phyloP scores from a whole-genome alignment of 2,888 invertebrate genomes.

The Mimumesa dahlbomi region DNA sequence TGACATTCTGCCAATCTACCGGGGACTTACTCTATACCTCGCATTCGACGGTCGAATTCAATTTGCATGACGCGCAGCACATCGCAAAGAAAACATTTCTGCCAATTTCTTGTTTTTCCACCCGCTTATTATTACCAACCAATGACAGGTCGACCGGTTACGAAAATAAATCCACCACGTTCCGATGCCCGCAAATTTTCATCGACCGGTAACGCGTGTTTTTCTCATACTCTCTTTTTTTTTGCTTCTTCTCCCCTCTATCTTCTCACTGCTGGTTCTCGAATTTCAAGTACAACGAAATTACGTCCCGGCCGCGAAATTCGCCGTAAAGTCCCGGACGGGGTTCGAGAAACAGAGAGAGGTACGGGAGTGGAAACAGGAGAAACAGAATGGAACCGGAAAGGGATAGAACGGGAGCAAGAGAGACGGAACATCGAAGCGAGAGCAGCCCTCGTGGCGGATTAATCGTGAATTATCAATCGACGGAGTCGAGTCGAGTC shows the following conservation, averaged over 20 bases:
- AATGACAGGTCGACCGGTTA: slow-evolving; percentile 14
- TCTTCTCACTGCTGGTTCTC: not conserved
- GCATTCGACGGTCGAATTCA: slow-evolving; percentile 19
- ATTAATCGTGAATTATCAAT: slow-evolving; percentile 69
- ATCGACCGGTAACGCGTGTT: slow-evolving; percentile 17
- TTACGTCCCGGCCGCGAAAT: slow-evolving; percentile 47
- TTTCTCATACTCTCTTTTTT: slow-evolving; percentile 3
- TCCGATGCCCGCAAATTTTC: not conserved
- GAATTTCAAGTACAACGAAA: slow-evolving; percentile 39
- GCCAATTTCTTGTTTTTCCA: slow-evolving; percentile 27
- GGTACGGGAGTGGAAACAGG: not conserved
- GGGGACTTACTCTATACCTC: slow-evolving; percentile 10
- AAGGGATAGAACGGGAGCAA: not conserved
- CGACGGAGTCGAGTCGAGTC: slow-evolving; percentile 50
- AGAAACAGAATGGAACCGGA: slow-evolving; percentile 18
- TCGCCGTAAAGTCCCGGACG: slow-evolving; percentile 20
- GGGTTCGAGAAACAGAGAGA: slow-evolving; percentile 9
- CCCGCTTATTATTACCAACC: slow-evolving; percentile 41
- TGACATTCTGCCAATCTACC: slow-evolving; percentile 61
- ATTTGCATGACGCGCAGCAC: not conserved
- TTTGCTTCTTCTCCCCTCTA: not conserved
- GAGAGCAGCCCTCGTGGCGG: slow-evolving; percentile 46
- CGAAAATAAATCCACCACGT: slow-evolving; percentile 26
- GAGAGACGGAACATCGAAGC: slow-evolving; percentile 24
- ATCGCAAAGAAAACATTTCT: slow-evolving; percentile 21